phyloP scores from a whole-genome alignment of 2,888 invertebrate genomes.

The Leptarthrus brevirostris region DNA sequence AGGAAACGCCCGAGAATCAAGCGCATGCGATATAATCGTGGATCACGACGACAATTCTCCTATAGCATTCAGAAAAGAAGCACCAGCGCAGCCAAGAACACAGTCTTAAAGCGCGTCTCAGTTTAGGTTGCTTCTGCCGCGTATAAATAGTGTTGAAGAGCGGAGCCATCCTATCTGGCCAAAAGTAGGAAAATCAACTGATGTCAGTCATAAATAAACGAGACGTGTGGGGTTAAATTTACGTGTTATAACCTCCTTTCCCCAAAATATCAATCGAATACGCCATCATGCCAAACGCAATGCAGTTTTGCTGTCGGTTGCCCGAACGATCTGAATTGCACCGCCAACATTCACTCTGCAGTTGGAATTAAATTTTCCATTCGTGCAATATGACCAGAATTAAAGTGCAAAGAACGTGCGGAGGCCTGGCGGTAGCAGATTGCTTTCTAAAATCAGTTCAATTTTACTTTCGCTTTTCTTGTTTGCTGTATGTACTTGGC shows the following conservation, averaged over 20 bases:
- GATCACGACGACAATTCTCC: conserved; percentile 21
- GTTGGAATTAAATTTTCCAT: neutral
- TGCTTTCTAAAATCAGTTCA: conserved; percentile 38
- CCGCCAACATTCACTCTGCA: neutral
- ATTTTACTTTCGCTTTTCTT: conserved; percentile 44
- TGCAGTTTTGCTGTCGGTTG: neutral
- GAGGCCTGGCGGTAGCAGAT: neutral
- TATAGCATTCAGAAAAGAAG: neutral
- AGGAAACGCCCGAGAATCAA: conserved; percentile 23
- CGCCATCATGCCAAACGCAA: neutral
- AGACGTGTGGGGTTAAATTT: neutral
- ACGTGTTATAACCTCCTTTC: neutral
- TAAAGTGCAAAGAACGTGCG: conserved; percentile 7
- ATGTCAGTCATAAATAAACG: conserved; percentile 1
- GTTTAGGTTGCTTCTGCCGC: neutral
- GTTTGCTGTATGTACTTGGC: conserved; percentile 12
- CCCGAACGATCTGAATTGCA: neutral
- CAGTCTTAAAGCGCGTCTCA: neutral
- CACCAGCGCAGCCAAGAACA: neutral
- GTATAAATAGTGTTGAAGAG: conserved; percentile 17
- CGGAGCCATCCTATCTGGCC: conserved; percentile 6
- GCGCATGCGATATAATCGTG: conserved; percentile 22
- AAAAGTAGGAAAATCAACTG: conserved; percentile 18
- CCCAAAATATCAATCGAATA: conserved; percentile 27
- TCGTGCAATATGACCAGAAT: neutral